phyloP scores from a whole-genome alignment of 2,888 invertebrate species.

The Poecilobothrus nobilitatus region DNA sequence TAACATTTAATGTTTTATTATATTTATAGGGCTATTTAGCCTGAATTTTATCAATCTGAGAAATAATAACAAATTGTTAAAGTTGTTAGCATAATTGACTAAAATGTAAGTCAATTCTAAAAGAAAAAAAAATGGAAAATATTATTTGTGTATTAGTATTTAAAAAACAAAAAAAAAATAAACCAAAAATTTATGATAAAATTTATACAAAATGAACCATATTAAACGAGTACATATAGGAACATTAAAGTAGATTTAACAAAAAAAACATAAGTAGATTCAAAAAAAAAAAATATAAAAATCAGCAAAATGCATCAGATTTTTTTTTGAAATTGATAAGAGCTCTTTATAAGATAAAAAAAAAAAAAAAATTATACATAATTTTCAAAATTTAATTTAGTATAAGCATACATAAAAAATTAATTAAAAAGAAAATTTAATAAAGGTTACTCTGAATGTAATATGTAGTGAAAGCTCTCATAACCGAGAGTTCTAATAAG shows the following conservation, averaged over 20 bases:
- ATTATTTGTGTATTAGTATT: conserved; percentile 2
- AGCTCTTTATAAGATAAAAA: too few relatives aligned
- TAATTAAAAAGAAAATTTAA: too few relatives aligned
- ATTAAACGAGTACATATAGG: too few relatives aligned
- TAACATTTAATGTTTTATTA: not conserved
- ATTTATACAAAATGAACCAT: not conserved
- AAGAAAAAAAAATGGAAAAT: not conserved
- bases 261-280: not conserved
- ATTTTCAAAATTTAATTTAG: too few relatives aligned
- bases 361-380: too few relatives aligned
- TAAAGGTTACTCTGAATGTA: too few relatives aligned
- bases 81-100: not conserved
- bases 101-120: not conserved
- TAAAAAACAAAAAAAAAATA: not conserved
- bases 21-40: not conserved
- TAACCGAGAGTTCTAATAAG: too few relatives aligned
- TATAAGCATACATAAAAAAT: too few relatives aligned
- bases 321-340: not conserved
- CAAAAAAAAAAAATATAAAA: not conserved
- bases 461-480: too few relatives aligned
- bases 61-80: not conserved
- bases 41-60: not conserved
- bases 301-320: not conserved
- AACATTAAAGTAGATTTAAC: not conserved
- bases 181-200: not conserved